Evolutionary conservation across 2,888 invertebrate species (phyloP), one percentile per base, ranked within the genome.

Genomic region (Drosophila helvetica): DNA sequence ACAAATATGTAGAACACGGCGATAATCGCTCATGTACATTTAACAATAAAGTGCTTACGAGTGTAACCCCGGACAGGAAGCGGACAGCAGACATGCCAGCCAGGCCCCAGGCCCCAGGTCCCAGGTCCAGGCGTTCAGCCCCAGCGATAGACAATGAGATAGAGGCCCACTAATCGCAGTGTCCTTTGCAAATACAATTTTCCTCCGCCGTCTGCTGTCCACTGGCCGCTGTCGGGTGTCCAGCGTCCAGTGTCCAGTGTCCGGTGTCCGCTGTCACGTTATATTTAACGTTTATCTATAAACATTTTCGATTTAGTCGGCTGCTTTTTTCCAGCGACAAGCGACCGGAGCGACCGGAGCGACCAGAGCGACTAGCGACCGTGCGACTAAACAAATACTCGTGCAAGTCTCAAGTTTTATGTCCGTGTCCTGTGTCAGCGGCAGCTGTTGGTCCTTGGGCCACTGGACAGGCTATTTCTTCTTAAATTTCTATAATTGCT

Each of bases 401-500:
- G 43, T 27, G 2, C 53, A 59, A 63, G 46, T 60, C 56, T 25
- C 57, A 56, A 63, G 67, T 80, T 75, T 74, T 57, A 72, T 74
- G 81, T 77, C 75, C 67, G 58, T 62, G 62, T 74, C 56, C 73
- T 69, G 87, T 84, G 88, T 88, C 85, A 86, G 84, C 88, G 79
- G 75, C 85, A 88, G 85, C 86, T 85, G 84, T 61, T 68, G 75
- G 55, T 52, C 46, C 62, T 56, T 38, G 51, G 27, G 45, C 56
- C 42, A n/a, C 27, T 42, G 65, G 38, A 54, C 48, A 60, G 62
- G 72, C 79, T 72, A 81, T 81, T 83, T 77, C 85, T 85, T 82
- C 86, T 88, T 86, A 86, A 86, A 86, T 88, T 86, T 86, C 85
- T 86, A 86, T 86, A 86, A 86, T 86, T 88, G 88, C 85, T 79